Base-by-base conservation (phyloP, 1,140 invertebrate genomes). In the Apocrypta bakeri region DNA sequence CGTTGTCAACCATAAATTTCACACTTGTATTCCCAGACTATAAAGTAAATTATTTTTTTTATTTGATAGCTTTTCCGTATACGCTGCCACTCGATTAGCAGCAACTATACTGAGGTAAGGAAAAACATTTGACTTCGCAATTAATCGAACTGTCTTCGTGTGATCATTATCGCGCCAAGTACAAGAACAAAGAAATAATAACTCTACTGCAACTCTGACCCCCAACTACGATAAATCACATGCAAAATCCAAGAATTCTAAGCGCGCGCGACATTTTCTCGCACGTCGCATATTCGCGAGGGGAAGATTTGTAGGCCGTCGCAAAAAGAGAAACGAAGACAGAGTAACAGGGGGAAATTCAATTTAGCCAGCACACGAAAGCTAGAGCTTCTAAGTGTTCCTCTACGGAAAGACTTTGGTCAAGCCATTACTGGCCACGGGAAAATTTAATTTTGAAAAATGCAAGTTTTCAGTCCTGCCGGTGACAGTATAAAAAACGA, bases 251-350 rank as follows among this genome's bases (percentile, higher is more conserved):
- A 6, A 37, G n/a, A 63, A 64, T 56, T 56, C 48, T 56, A 56
- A 56, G 48, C 48, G 48, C 48, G 48, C 17, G 21, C 48, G 48
- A 56, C 48, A 56, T 56, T 56, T 56, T 56, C 48, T 56, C 48
- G 40, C 40, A 12, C 40, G 6, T 9, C 12, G 21, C 48, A 56
- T 56, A 56, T 56, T 56, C 21, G 48, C 48, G 33, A 9, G 2
- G 9, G 33, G 77, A 79, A 79, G 66, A 71, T 79, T 79, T 71
- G 64, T 79, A 33, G 64, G 29, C 66, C 31, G 40, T 11, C 33
- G 14, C 42, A 42, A 29, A 75, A 6, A 21, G 24, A 61, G 73
- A 29, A 75, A 27, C 29, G 42, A 33, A 73, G 29, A 14, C 33
- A 37, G 33, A 37, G 33, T n/a, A 37, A 9, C 33, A 9, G 33